Evolutionary conservation across 2,797 vertebrate species (phyloP), one percentile per base, ranked within the genome.

Genomic region (Paguma larvata): DNA sequence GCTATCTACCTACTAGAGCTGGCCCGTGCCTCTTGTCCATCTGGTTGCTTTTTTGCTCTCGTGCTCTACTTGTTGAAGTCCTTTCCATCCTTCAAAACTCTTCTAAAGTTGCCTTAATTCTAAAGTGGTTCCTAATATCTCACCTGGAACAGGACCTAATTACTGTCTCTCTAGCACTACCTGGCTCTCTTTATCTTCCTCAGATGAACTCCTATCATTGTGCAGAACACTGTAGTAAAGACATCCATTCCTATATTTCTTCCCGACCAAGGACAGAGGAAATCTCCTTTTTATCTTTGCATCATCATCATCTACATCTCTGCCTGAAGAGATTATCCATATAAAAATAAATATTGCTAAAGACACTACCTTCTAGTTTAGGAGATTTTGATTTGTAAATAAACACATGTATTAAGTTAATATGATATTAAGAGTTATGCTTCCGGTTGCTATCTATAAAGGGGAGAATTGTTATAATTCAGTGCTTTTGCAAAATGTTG

Each of bases 401-500:
- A 75, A 85, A 32, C 9, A 19, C 5, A 44, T 48, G 4, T 14
- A 34, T 89, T 84, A 73, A 80, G 85, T 93, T 92, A 95, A 86
- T 92, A 73, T 96, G 62, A 78, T 79, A 44, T 65, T 95, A 93
- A 73, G 94, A 93, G 70, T 51, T 95, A 63, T 72, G 62, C 18
- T 65, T 85, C 6, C 10, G 72, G 30, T 95, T 95, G 38, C 48
- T 80, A 0, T 93, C 30, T 84, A 48, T 88, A 91, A 95, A n/a
- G 14, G 70, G 59, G 62, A 85, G 5, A 92, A 93, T 86, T 95
- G 94, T 93, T 73, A 63, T 63, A 84, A 30, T 89, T 27, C 14
- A 80, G 25, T 62, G 2, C 14, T 91, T 90, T 84, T 96, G 80
- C 32, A 96, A 95, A 96, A 80, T 89, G 21, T 62, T 97, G 62